Base-by-base conservation (phyloP, 2,888 invertebrate species). In the Octodonta nipae region DNA sequence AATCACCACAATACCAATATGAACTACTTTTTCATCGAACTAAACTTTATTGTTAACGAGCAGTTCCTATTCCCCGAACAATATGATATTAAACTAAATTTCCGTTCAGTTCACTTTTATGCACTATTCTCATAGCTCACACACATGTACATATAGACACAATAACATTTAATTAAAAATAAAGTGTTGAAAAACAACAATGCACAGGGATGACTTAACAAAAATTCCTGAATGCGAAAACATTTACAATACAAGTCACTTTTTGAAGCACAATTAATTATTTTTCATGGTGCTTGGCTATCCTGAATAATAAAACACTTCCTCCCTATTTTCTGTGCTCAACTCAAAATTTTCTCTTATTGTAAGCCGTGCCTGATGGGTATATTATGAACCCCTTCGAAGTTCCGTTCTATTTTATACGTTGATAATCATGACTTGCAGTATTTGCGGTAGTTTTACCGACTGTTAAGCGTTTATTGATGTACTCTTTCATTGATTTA, bases 201-300 rank as follows among this genome's bases (percentile, higher is more conserved):
- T 40, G 41, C 40, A 38, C 34, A 28, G 26, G 27, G 43, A 41
- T 43, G 43, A 43, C 43, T 37, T 11, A 16, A 17, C 41, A 17
- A 36, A 35, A 36, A 32, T 37, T 34, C 24, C 28, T 33, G 34
- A 42, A 43, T 34, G 40, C 38, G 37, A 39, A 41, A 43, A 40
- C 43, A 40, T 43, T 43, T 40, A 43, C 41, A 41, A 43, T 38
- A 50, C 51, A 53, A 51, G 46, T 50, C 43, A 49, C 45, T 53
- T 53, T 52, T 54, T 55, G 55, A 56, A 57, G 56, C 52, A 56
- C 61, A 51, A 61, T 61, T 61, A 61, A 61, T 61, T 60, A 61
- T 58, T 58, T 60, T 60, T 60, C 61, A 61, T 58, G 60, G 58
- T 59, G 55, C 52, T 59, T 60, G 61, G 51, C 49, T 53, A 49